Evolutionary conservation across 2,888 invertebrate species (phyloP).

Genomic region (Ophioninae sp.): DNA sequence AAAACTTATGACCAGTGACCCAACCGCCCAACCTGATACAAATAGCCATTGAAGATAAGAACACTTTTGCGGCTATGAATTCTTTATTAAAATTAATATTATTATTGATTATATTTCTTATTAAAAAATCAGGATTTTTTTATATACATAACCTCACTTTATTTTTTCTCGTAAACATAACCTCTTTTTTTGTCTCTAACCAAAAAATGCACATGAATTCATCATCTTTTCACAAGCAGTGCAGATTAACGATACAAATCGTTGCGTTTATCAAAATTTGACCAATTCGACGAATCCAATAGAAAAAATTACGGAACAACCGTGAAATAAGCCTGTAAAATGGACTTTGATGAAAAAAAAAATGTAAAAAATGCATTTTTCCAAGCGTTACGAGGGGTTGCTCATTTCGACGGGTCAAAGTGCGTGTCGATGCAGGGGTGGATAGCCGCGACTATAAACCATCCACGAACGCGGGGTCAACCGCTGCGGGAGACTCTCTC

Average conservation of each 20-base stretch:
- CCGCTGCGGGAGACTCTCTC: constrained; percentile 44
- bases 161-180: too few species aligned
- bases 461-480: constrained; percentile 59
- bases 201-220: too few species aligned
- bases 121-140: too few species aligned
- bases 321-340: background rate
- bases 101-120: too few species aligned
- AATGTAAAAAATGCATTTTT: constrained; percentile 3
- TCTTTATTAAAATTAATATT: too few species aligned
- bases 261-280: background rate
- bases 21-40: constrained; percentile 50
- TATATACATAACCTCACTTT: too few species aligned
- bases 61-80: constrained; percentile 40
- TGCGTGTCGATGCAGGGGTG: constrained; percentile 52
- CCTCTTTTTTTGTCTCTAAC: too few species aligned
- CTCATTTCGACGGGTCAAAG: constrained; percentile 45
- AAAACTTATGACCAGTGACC: constrained; percentile 59
- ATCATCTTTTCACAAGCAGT: too few species aligned
- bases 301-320: background rate
- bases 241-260: background rate
- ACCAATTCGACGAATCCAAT: background rate
- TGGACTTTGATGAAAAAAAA: too few species aligned
- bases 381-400: background rate
- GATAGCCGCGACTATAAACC: constrained; percentile 64
- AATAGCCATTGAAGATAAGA: constrained; percentile 59